phyloP scores from a whole-genome alignment of 2,797 vertebrate species.

The Gallinago nigripennis region DNA sequence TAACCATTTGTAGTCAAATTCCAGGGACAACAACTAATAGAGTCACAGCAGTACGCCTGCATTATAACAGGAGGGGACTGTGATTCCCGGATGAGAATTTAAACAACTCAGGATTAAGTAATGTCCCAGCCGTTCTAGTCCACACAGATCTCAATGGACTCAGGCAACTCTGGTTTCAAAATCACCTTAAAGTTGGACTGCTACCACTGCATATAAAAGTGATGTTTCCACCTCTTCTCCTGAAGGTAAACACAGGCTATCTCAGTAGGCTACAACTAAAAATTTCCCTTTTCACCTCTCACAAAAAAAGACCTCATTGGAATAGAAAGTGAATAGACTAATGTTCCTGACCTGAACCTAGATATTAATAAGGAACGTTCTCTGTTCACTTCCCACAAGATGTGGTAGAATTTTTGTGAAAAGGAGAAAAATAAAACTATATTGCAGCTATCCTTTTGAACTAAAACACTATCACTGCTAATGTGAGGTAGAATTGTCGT shows the following conservation, averaged over 20 bases:
- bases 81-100: slow-evolving; percentile 53
- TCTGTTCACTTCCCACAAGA: not conserved
- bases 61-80: slow-evolving; percentile 40
- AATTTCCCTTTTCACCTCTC: not conserved
- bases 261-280: not conserved
- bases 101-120: slow-evolving; percentile 53
- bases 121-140: not conserved
- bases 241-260: not conserved
- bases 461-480: not conserved
- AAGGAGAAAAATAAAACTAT: not conserved
- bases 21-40: slow-evolving; percentile 52
- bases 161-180: slow-evolving; percentile 2
- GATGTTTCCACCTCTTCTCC: not conserved
- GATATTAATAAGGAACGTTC: not conserved
- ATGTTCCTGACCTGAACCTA: not conserved
- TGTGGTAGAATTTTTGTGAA: not conserved
- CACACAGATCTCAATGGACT: not conserved
- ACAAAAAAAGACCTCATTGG: not conserved
- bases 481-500: not conserved
- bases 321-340: not conserved
- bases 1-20: slow-evolving; percentile 60
- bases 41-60: slow-evolving; percentile 49
- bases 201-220: not conserved
- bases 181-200: not conserved
- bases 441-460: not conserved